These are phyloP conservation scores for Rhopalosiphum padi DNA, from an alignment of 1,140 invertebrate genomes.

Conservation along the genomic window DNA sequence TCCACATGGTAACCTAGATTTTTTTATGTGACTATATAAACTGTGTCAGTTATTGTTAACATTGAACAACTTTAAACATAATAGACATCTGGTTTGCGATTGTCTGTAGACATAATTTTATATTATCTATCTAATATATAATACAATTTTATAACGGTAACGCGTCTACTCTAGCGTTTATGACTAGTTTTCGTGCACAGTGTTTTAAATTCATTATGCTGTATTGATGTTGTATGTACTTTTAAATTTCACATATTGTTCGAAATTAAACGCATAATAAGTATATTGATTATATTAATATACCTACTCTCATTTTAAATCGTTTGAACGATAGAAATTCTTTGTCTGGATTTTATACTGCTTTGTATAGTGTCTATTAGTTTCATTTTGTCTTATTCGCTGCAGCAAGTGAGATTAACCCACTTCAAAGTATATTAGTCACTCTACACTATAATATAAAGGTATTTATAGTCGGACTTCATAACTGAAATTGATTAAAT, in stretches of 20 bases:
- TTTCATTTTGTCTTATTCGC: background rate
- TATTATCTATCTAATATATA: no score
- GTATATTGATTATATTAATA: background rate
- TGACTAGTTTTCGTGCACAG: no score
- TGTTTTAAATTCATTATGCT: no score
- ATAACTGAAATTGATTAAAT: conserved; percentile 1
- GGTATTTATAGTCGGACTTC: background rate
- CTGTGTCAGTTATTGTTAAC: background rate
- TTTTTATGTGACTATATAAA: background rate
- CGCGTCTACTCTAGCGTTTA: no score
- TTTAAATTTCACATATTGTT: background rate
- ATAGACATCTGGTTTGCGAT: background rate
- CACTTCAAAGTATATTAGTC: background rate
- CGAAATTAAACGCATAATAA: background rate
- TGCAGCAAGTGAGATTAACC: background rate
- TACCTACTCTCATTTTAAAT: background rate
- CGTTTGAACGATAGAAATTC: background rate
- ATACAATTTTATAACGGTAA: no score
- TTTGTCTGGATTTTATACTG: background rate
- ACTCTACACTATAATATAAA: background rate
- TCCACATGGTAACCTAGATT: background rate
- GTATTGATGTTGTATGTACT: background rate
- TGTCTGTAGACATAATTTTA: background rate
- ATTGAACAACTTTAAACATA: background rate
- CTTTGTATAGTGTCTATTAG: background rate